Conservation (phyloP, 2,113 vertebrate species). For the Leucopternis melanops region DNA sequence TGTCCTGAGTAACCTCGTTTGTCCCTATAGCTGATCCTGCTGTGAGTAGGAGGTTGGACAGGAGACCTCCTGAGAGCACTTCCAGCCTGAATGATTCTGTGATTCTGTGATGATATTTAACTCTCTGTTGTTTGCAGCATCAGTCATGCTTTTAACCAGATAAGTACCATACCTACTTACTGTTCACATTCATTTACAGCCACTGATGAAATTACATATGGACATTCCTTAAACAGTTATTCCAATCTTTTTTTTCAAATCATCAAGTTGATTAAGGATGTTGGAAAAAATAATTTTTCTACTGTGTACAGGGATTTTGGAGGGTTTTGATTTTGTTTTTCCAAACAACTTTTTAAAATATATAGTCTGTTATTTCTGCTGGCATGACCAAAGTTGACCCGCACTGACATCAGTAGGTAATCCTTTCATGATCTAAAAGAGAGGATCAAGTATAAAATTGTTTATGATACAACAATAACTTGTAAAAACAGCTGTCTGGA, state of each 20-base stretch:
- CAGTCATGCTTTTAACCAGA: not conserved
- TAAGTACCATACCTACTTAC: not conserved
- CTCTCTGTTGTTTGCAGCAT: not conserved
- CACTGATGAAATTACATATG: not conserved
- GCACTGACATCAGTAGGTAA: not conserved
- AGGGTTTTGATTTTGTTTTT: not conserved
- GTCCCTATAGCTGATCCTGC: not conserved
- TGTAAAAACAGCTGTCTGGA: not conserved
- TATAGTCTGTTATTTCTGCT: not conserved
- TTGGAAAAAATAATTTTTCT: not conserved
- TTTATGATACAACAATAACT: not conserved
- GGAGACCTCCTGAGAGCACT: not conserved
- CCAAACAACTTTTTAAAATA: not conserved
- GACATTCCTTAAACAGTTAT: not conserved
- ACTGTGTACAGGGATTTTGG: not conserved
- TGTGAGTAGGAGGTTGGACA: not conserved
- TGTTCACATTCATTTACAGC: not conserved
- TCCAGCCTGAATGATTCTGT: not conserved
- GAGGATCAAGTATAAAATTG: not conserved
- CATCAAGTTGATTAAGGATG: not conserved
- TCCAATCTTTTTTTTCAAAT: not conserved
- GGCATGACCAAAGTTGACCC: not conserved
- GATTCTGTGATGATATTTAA: not conserved
- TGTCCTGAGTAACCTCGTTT: not conserved
- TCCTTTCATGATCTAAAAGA: not conserved